phyloP scores from a whole-genome alignment of 2,888 invertebrate genomes.

The Saturnia japonica region DNA sequence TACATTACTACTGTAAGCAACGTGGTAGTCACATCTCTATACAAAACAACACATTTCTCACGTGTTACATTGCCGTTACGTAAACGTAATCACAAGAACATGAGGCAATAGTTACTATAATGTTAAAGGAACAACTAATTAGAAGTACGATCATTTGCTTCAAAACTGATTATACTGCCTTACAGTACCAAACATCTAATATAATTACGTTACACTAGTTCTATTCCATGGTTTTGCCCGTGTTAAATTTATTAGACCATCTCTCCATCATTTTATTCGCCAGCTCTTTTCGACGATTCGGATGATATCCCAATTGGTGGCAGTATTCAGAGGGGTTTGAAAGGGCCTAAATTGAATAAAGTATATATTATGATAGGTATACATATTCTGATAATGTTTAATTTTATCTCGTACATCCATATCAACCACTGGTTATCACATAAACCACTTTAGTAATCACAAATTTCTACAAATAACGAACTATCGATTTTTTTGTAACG shows the following conservation, averaged over 20 bases:
- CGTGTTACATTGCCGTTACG: too few relatives aligned
- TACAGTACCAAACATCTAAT: too few relatives aligned
- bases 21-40: constrained; percentile 24
- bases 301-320: neutral
- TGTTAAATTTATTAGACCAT: too few relatives aligned
- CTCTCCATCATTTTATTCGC: neutral
- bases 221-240: too few relatives aligned
- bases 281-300: neutral
- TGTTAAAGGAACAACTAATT: too few relatives aligned
- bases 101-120: neutral
- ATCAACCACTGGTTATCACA: neutral
- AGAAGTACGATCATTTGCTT: too few relatives aligned
- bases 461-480: neutral
- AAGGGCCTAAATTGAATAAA: neutral
- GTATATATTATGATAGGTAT: neutral
- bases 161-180: too few relatives aligned
- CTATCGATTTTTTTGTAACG: neutral
- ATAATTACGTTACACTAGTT: too few relatives aligned
- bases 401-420: neutral
- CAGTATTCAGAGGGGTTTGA: neutral
- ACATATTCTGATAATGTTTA: neutral
- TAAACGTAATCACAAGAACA: constrained; percentile 10
- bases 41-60: constrained; percentile 44
- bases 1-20: constrained; percentile 7
- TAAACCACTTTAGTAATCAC: neutral